These are phyloP conservation scores for Phragmatobia fuliginosa DNA, from an alignment of 2,888 invertebrate species.

Conservation along the genomic window DNA sequence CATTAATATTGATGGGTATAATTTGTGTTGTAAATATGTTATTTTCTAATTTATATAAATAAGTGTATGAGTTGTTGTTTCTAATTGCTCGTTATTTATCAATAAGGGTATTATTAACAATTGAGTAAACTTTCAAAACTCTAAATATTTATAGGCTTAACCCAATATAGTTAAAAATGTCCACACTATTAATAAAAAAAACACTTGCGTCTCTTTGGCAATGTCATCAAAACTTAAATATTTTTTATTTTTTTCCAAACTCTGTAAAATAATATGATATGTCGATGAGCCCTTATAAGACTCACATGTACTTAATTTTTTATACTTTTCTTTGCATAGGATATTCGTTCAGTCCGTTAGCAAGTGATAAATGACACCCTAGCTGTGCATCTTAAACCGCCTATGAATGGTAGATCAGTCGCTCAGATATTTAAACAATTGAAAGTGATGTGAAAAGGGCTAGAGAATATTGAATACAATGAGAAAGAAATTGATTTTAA, in stretches of 20 bases:
- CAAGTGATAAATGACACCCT: slow-evolving; percentile 56
- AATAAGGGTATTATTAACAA: not conserved
- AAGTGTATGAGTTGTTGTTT: not conserved
- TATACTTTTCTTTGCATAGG: slow-evolving; percentile 18
- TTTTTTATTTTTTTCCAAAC: too few relatives aligned
- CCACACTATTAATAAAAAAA: not conserved
- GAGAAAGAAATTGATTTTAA: slow-evolving; percentile 23
- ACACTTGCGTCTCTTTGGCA: not conserved
- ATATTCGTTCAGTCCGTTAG: slow-evolving; percentile 27
- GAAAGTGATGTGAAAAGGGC: slow-evolving; percentile 20
- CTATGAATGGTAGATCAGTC: slow-evolving; percentile 54
- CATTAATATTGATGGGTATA: slow-evolving; percentile 14
- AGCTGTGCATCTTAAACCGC: slow-evolving; percentile 30
- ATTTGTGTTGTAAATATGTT: not conserved
- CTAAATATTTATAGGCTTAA: not conserved
- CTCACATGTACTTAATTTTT: not conserved
- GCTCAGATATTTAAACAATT: slow-evolving; percentile 66
- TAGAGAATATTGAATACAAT: slow-evolving; percentile 33
- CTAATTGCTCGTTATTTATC: not conserved
- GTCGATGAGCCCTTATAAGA: not conserved
- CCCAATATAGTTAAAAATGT: not conserved
- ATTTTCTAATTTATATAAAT: not conserved
- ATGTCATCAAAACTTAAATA: not conserved
- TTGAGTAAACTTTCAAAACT: not conserved
- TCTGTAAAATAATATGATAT: not conserved